phyloP scores from a whole-genome alignment of 2,888 invertebrate genomes.

The Teleiodes luculella region DNA sequence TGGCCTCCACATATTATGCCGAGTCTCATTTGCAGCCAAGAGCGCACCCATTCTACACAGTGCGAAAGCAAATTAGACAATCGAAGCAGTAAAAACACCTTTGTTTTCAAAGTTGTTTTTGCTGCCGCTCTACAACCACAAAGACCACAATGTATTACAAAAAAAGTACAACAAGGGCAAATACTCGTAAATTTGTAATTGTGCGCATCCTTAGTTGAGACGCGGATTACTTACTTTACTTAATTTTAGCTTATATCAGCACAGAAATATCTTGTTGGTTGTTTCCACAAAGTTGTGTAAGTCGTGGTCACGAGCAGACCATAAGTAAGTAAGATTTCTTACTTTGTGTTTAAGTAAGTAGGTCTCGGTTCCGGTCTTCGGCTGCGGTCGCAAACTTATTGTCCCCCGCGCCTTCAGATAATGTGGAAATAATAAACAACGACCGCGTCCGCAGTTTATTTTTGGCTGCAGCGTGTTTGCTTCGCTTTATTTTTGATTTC shows the following conservation, averaged over 20 bases:
- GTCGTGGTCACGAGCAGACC: not conserved
- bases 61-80: too few relatives aligned
- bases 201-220: too few relatives aligned
- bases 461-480: not conserved
- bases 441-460: not conserved
- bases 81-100: too few relatives aligned
- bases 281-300: not conserved
- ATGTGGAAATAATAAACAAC: slow-evolving; percentile 8
- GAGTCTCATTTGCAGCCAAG: too few relatives aligned
- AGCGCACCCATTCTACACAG: too few relatives aligned
- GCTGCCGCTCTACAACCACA: too few relatives aligned
- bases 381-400: slow-evolving; percentile 4
- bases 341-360: not conserved
- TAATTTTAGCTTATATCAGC: not conserved
- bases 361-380: slow-evolving; percentile 24
- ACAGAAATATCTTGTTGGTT: not conserved
- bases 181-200: too few relatives aligned
- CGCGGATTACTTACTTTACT: too few relatives aligned
- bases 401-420: not conserved
- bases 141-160: too few relatives aligned
- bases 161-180: too few relatives aligned
- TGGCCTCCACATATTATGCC: too few relatives aligned
- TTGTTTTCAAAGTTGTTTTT: too few relatives aligned
- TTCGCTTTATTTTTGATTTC: not conserved
- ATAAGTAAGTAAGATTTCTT: not conserved